phyloP scores from a whole-genome alignment of 64 coral and sea anemone genomes.

The Catalaphyllia jardinei region DNA sequence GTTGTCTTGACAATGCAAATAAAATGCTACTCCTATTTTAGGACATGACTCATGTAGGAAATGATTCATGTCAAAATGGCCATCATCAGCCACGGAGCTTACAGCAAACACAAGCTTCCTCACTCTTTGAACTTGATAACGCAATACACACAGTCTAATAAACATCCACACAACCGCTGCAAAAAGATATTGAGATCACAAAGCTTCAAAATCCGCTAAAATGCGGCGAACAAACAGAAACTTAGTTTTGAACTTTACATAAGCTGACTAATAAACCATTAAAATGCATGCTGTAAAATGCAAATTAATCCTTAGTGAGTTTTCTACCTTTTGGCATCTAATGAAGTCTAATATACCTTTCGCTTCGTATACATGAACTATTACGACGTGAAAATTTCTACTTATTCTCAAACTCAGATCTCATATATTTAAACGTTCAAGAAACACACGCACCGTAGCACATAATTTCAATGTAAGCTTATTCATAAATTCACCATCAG shows the following conservation, averaged over 20 bases:
- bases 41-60: constrained; percentile 17
- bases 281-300: constrained; percentile 21
- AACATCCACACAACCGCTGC: neutral
- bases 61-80: constrained; percentile 8
- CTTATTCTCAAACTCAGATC: too few species aligned
- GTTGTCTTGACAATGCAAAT: constrained; percentile 9
- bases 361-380: too few species aligned
- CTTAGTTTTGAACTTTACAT: neutral
- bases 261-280: neutral
- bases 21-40: neutral
- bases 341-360: too few species aligned
- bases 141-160: constrained; percentile 6
- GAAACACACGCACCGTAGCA: too few species aligned
- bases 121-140: neutral
- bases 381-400: too few species aligned
- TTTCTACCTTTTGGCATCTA: neutral
- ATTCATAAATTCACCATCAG: too few species aligned
- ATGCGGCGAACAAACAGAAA: neutral
- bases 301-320: neutral
- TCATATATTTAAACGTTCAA: too few species aligned
- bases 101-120: neutral
- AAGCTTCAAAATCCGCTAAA: neutral
- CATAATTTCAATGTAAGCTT: too few species aligned
- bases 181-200: neutral
- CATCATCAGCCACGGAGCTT: neutral